Conservation (phyloP, 2,888 invertebrate species). For the Agelastica alni region DNA sequence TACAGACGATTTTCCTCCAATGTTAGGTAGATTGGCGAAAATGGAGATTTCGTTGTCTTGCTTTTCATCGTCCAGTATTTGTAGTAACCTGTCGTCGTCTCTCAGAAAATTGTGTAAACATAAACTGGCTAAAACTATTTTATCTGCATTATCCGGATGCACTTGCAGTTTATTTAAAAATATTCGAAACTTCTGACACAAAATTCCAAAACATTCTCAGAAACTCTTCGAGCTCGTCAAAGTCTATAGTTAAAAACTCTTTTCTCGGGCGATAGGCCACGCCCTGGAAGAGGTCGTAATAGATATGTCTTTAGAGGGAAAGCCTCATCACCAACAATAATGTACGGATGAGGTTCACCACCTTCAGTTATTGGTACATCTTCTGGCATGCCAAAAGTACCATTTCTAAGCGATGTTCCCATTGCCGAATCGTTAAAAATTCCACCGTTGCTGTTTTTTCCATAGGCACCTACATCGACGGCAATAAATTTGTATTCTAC, state of each 20-base stretch:
- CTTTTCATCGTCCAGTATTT: conserved; percentile 25
- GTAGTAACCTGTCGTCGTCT: conserved; percentile 17
- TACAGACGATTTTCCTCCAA: conserved; percentile 25
- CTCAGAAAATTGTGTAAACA: conserved; percentile 19
- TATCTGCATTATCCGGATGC: conserved; percentile 15
- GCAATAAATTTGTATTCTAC: conserved; percentile 41
- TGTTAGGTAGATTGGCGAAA: conserved; percentile 19
- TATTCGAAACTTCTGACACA: not conserved
- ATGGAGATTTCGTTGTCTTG: conserved; percentile 21
- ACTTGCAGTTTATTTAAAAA: conserved; percentile 9
- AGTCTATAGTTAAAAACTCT: conserved; percentile 9
- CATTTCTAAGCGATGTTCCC: conserved; percentile 31
- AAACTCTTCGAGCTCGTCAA: too few relatives aligned
- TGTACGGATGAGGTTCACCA: conserved; percentile 32
- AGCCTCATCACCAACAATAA: conserved; percentile 40
- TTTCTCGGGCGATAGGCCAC: conserved; percentile 16
- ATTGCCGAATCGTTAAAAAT: conserved; percentile 38
- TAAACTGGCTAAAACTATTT: conserved; percentile 12
- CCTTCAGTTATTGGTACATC: conserved; percentile 21
- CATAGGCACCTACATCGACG: too few relatives aligned
- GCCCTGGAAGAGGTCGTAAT: conserved; percentile 36
- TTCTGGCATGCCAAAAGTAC: conserved; percentile 29
- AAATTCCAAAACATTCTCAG: not conserved
- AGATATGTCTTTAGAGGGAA: conserved; percentile 38
- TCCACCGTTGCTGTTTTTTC: conserved; percentile 44